phyloP scores from a whole-genome alignment of 2,113 vertebrate species.

The Paraplagusia blochii region DNA sequence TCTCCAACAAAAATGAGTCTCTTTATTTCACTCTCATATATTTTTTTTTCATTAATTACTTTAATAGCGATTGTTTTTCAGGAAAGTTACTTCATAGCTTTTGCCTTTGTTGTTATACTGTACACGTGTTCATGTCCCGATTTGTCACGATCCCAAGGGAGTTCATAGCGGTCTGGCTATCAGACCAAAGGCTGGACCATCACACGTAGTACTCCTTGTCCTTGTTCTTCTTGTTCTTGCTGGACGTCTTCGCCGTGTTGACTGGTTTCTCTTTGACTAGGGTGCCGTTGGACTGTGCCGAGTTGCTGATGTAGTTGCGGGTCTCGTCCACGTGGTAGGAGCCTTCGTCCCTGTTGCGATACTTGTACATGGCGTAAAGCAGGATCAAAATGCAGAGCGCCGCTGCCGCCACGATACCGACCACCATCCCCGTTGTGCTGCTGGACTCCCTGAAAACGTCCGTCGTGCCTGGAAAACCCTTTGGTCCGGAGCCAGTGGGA shows the following conservation, averaged over 20 bases:
- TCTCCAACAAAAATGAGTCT: constrained; percentile 83
- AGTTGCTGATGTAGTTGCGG: constrained; percentile 99
- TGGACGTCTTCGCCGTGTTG: constrained; percentile 88
- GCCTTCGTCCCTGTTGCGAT: constrained; percentile 96
- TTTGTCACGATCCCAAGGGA: constrained; percentile 50
- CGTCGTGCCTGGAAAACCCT: constrained; percentile 83
- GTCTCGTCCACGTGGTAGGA: constrained; percentile 98
- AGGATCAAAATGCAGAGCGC: constrained; percentile 98
- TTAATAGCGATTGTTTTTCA: constrained; percentile 76
- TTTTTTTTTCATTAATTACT: constrained; percentile 19
- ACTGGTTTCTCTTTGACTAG: constrained; percentile 95
- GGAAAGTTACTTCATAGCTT: constrained; percentile 84
- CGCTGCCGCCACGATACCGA: constrained; percentile 93
- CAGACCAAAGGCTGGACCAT: constrained; percentile 70
- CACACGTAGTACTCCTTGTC: constrained; percentile 99
- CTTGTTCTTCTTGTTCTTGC: constrained; percentile 99
- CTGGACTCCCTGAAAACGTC: constrained; percentile 95
- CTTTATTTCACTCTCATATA: constrained; percentile 74
- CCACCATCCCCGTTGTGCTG: constrained; percentile 98
- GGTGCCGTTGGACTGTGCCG: constrained; percentile 96
- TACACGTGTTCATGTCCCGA: constrained; percentile 81
- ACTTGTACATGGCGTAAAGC: constrained; percentile 99
- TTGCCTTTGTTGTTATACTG: constrained; percentile 86
- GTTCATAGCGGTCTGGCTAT: constrained; percentile 36
- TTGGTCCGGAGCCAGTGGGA: constrained; percentile 85